These are phyloP conservation scores for Cheilosia impressa DNA, from an alignment of 2,888 invertebrate species.

Conservation along the genomic window DNA sequence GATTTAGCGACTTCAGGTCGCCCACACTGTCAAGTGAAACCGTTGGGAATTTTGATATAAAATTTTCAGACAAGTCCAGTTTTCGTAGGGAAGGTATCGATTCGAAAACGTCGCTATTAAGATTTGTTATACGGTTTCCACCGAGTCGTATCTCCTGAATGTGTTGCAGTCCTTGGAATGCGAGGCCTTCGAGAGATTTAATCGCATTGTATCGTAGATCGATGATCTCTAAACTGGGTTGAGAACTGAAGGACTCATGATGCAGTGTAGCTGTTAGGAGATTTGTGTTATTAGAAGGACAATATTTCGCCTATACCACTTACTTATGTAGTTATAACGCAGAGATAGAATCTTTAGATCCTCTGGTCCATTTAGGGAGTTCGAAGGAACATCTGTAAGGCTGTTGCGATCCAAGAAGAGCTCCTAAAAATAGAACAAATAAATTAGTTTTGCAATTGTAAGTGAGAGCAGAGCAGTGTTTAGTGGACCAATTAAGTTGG, in stretches of 20 bases:
- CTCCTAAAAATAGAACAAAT: conserved; percentile 85
- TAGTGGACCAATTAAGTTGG: too few species aligned
- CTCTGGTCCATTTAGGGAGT: conserved; percentile 92
- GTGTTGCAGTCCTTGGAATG: conserved; percentile 88
- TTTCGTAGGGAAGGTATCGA: conserved; percentile 90
- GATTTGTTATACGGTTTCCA: conserved; percentile 90
- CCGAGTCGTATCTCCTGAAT: conserved; percentile 89
- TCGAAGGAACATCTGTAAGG: conserved; percentile 89
- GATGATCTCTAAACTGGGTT: conserved; percentile 89
- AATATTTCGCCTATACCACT: conserved; percentile 77
- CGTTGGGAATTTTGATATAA: conserved; percentile 91
- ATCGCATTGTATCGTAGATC: conserved; percentile 92
- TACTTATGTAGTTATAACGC: conserved; percentile 92
- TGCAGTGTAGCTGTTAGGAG: conserved; percentile 87
- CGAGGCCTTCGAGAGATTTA: conserved; percentile 89
- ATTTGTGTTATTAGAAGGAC: background rate
- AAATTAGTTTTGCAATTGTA: background rate
- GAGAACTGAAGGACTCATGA: conserved; percentile 88
- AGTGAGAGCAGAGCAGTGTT: background rate
- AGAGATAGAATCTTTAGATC: conserved; percentile 89
- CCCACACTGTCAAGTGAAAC: conserved; percentile 89
- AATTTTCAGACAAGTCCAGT: conserved; percentile 94
- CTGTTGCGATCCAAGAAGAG: conserved; percentile 92
- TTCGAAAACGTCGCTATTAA: conserved; percentile 93
- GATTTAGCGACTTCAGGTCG: conserved; percentile 89